Evolutionary conservation across 2,797 vertebrate genomes (phyloP).

Genomic region (Melopsittacus undulatus): DNA sequence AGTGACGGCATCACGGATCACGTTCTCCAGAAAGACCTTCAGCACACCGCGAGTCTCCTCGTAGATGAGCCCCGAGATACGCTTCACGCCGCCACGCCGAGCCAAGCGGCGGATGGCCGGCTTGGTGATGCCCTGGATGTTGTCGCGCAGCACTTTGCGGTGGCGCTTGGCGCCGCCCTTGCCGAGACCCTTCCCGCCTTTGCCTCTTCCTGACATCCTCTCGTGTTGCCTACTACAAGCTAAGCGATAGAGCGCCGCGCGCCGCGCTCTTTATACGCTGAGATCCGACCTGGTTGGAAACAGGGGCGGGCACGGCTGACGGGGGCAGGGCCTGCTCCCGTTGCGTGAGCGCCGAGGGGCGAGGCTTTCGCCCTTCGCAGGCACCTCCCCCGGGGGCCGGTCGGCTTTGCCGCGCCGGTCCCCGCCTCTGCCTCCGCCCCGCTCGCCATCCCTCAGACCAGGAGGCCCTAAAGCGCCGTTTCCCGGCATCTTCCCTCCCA

Average conservation of each 20-base stretch:
- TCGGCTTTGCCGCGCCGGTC: accelerated
- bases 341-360: too few relatives aligned
- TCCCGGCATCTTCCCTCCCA: accelerated
- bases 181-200: conserved; percentile 35
- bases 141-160: conserved; percentile 58
- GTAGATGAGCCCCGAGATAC: conserved; percentile 74
- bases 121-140: conserved; percentile 77
- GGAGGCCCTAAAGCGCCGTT: not conserved
- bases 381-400: too few relatives aligned
- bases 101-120: conserved; percentile 73
- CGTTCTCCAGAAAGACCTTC: conserved; percentile 78
- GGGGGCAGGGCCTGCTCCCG: not conserved
- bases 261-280: not conserved
- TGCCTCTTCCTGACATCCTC: not conserved
- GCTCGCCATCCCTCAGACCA: not conserved
- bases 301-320: not conserved
- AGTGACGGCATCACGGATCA: conserved; percentile 78
- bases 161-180: conserved; percentile 29
- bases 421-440: too few relatives aligned
- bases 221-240: accelerated
- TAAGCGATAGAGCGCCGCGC: accelerated
- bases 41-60: conserved; percentile 75
- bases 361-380: too few relatives aligned
- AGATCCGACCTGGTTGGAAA: not conserved
- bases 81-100: conserved; percentile 72